Evolutionary conservation across 2,797 vertebrate species (phyloP).

Genomic region (Falco peregrinus): DNA sequence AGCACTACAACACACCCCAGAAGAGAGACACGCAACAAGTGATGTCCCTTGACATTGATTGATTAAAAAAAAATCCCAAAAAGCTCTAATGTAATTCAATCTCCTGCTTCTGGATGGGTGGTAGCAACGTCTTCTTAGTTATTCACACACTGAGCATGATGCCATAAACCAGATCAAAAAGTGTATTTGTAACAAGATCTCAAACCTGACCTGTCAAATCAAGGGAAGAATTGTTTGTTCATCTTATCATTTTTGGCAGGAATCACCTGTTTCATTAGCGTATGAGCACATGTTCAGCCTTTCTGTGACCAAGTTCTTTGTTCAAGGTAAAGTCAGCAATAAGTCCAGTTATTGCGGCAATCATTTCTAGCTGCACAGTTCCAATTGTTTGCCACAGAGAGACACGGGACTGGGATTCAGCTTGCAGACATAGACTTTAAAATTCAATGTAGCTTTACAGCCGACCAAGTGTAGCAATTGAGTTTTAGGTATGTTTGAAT

Average conservation of each 20-base stretch:
- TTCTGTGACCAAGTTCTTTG: neutral
- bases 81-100: neutral
- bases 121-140: neutral
- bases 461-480: neutral
- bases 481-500: neutral
- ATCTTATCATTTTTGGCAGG: neutral
- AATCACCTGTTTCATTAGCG: neutral
- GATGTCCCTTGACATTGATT: neutral
- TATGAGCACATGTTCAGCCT: neutral
- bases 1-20: neutral
- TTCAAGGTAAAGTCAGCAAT: neutral
- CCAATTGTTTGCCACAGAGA: neutral
- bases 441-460: neutral
- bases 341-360: neutral
- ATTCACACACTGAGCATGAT: neutral
- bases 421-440: neutral
- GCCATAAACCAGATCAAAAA: neutral
- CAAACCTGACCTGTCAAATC: neutral
- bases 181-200: neutral
- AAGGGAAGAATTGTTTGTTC: neutral
- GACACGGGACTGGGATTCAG: neutral
- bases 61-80: neutral
- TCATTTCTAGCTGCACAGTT: neutral
- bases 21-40: neutral
- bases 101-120: neutral